Conservation (phyloP, 2,888 invertebrate species). For the Macrophya alboannulata region DNA sequence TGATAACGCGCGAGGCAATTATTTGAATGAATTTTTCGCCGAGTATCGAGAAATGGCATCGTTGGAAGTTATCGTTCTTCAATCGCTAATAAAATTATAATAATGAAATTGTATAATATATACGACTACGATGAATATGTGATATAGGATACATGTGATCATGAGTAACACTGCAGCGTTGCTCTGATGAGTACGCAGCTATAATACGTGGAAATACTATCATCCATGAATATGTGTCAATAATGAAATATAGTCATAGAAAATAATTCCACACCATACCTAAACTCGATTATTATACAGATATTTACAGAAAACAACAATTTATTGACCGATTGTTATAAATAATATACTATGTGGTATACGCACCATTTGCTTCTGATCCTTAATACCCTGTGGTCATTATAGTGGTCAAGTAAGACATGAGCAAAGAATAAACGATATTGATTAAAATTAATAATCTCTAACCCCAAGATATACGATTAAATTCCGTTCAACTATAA, state of each 20-base stretch:
- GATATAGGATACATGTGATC: too few relatives aligned
- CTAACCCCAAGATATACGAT: not conserved
- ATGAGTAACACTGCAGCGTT: not conserved
- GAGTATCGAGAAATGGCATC: not conserved
- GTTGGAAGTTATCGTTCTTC: too few relatives aligned
- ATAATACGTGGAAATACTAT: not conserved
- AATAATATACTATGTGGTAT: not conserved
- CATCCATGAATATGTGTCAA: not conserved
- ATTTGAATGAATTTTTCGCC: not conserved
- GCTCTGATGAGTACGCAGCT: not conserved
- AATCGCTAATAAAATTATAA: too few relatives aligned
- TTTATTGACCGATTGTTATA: not conserved
- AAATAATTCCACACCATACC: not conserved
- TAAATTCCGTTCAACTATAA: not conserved
- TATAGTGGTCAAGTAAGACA: not conserved
- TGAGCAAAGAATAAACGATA: not conserved
- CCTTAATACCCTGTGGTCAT: not conserved
- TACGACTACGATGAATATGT: too few relatives aligned
- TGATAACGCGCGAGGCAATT: not conserved
- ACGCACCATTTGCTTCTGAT: conserved; percentile 21
- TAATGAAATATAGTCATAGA: not conserved
- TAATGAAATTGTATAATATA: too few relatives aligned
- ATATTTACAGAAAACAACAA: not conserved
- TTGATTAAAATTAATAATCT: conserved; percentile 1
- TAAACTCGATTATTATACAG: not conserved